These are phyloP conservation scores for Agrotis puta DNA, from an alignment of 2,888 invertebrate species.

Conservation along the genomic window DNA sequence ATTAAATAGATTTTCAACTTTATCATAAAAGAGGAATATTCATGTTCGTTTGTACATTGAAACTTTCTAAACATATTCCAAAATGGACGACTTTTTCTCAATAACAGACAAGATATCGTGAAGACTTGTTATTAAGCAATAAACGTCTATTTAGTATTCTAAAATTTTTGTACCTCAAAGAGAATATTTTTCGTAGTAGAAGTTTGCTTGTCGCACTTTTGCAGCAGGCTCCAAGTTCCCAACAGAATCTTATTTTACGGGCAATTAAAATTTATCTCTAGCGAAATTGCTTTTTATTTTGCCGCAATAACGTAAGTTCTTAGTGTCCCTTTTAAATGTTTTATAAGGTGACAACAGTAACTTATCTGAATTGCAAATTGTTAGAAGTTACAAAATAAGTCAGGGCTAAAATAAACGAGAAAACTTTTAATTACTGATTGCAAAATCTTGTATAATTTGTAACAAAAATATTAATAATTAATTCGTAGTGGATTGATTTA, in stretches of 20 bases:
- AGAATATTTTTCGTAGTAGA: background rate
- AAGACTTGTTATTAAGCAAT: background rate
- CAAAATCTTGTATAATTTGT: slow-evolving; percentile 40
- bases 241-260: slow-evolving; percentile 24
- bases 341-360: slow-evolving; percentile 38
- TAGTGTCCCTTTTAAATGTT: slow-evolving; percentile 30
- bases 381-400: slow-evolving; percentile 35
- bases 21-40: no score
- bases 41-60: background rate
- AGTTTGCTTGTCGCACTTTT: slow-evolving; percentile 10
- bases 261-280: slow-evolving; percentile 32
- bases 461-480: slow-evolving; percentile 29
- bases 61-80: background rate
- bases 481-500: slow-evolving; percentile 13
- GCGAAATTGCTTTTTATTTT: slow-evolving; percentile 46
- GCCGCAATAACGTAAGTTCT: slow-evolving; percentile 35
- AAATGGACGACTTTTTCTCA: background rate
- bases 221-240: slow-evolving; percentile 6
- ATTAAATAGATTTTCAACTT: no score
- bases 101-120: background rate
- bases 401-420: slow-evolving; percentile 34
- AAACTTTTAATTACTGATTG: slow-evolving; percentile 50
- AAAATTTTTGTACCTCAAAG: background rate
- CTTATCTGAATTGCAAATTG: slow-evolving; percentile 47
- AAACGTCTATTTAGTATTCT: background rate